Evolutionary conservation across 2,797 vertebrate species (phyloP).

Genomic region (Enteromius viviparus): DNA sequence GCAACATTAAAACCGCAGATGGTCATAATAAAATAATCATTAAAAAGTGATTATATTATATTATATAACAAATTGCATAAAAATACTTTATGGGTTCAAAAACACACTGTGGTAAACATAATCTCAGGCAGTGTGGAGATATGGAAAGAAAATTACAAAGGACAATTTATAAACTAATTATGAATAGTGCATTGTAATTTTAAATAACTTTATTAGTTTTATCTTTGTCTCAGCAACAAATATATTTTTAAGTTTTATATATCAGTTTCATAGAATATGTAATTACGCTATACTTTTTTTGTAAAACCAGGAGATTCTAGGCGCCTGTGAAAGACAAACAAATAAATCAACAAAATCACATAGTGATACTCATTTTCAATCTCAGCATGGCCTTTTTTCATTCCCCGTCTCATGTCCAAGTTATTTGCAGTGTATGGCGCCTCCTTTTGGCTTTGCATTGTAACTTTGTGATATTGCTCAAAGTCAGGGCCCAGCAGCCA

Average conservation of each 20-base stretch:
- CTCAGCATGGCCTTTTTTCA: not conserved
- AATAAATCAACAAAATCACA: not conserved
- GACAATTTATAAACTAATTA: not conserved
- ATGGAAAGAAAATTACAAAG: not conserved
- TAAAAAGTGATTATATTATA: too few species aligned
- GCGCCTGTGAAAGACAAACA: not conserved
- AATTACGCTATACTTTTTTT: not conserved
- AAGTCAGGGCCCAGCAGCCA: conserved; percentile 72
- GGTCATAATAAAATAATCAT: not conserved
- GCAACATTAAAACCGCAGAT: not conserved
- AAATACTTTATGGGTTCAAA: not conserved
- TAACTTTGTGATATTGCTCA: conserved; percentile 50
- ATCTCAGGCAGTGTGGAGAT: not conserved
- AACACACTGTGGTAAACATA: not conserved
- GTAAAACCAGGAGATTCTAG: not conserved
- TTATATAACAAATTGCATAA: not conserved
- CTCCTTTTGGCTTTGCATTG: conserved; percentile 50
- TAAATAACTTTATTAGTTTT: too few species aligned
- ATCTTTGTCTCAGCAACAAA: not conserved
- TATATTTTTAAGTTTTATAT: not conserved
- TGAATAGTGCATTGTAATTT: not conserved
- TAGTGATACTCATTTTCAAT: not conserved
- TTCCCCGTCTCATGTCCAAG: conserved; percentile 47
- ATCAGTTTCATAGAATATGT: not conserved
- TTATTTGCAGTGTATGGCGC: conserved; percentile 49